A percentile compares a stretch with the other conserved stretches of the same genome.
These are phyloP conservation scores for Biston betularia DNA, from an alignment of 2,888 invertebrate genomes.

Conservation along the genomic window DNA sequence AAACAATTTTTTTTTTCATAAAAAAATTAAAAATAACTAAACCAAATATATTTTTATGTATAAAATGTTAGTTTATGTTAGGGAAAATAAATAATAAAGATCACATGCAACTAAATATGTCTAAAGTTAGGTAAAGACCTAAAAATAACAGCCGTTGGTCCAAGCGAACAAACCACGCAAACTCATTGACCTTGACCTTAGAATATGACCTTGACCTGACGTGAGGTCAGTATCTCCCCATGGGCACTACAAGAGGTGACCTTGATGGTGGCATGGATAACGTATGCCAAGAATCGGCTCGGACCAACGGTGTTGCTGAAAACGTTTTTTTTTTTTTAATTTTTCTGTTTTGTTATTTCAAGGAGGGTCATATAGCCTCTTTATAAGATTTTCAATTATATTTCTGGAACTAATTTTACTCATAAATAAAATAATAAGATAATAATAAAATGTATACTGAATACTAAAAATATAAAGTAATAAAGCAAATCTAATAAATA, in stretches of 20 bases:
- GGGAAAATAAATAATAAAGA: slow-evolving; percentile 50
- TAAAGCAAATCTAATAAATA: slow-evolving; percentile 2
- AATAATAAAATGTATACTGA: too few species aligned
- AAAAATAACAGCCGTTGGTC: slow-evolving; percentile 76
- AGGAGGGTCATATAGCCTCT: slow-evolving; percentile 16
- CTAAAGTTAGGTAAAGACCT: slow-evolving; percentile 33
- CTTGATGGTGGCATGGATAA: slow-evolving; percentile 84
- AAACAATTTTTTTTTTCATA: not conserved
- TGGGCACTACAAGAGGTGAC: slow-evolving; percentile 75
- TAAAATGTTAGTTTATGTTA: slow-evolving; percentile 52
- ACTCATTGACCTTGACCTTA: slow-evolving; percentile 48
- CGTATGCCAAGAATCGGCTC: slow-evolving; percentile 84
- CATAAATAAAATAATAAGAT: not conserved
- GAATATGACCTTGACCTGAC: slow-evolving; percentile 63
- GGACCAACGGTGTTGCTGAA: slow-evolving; percentile 85
- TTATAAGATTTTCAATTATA: not conserved
- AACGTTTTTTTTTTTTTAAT: slow-evolving; percentile 44
- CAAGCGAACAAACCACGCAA: slow-evolving; percentile 67
- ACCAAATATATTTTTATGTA: slow-evolving; percentile 6
- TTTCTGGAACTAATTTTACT: not conserved
- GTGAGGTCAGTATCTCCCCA: slow-evolving; percentile 63
- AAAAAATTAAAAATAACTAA: slow-evolving; percentile 13
- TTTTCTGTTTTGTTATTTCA: slow-evolving; percentile 10
- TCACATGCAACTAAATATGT: slow-evolving; percentile 51
- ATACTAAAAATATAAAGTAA: not conserved